These are phyloP conservation scores for Dicrurus megarhynchus DNA, from an alignment of 2,113 vertebrate genomes.

Conservation along the genomic window DNA sequence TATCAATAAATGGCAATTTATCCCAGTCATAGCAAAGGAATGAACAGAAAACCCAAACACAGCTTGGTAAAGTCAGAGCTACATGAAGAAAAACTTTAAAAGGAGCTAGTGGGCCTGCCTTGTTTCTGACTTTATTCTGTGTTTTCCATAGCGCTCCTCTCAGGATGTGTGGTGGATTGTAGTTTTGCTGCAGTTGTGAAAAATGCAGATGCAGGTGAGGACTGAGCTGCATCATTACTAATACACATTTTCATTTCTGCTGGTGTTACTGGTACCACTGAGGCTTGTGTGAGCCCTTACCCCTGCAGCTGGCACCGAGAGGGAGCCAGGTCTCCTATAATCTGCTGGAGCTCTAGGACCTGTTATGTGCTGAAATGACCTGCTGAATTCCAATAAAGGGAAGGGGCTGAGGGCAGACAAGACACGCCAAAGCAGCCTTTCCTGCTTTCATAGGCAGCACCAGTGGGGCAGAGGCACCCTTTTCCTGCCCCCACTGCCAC, in stretches of 20 bases:
- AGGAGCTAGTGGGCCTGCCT: not conserved
- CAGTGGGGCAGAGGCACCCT: rapidly evolving
- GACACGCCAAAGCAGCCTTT: rapidly evolving
- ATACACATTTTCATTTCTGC: not conserved
- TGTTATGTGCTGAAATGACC: not conserved
- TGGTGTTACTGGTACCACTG: rapidly evolving
- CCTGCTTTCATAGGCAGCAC: rapidly evolving
- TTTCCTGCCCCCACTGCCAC: rapidly evolving
- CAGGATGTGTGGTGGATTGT: too few species aligned
- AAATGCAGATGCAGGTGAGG: not conserved
- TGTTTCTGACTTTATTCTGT: not conserved
- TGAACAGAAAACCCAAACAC: not conserved
- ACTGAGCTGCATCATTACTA: not conserved
- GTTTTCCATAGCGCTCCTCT: not conserved
- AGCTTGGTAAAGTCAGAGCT: not conserved
- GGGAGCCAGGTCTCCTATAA: rapidly evolving
- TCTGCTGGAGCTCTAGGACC: rapidly evolving
- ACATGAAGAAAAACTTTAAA: not conserved
- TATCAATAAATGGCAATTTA: not conserved
- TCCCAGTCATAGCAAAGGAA: not conserved
- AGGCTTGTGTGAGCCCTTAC: not conserved
- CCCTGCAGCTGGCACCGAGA: rapidly evolving
- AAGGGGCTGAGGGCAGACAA: rapidly evolving
- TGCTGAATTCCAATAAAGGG: rapidly evolving
- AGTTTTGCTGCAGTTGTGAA: not conserved